Evolutionary conservation across 1,140 invertebrate species (phyloP).

Genomic region (Dendrolimus punctatus): DNA sequence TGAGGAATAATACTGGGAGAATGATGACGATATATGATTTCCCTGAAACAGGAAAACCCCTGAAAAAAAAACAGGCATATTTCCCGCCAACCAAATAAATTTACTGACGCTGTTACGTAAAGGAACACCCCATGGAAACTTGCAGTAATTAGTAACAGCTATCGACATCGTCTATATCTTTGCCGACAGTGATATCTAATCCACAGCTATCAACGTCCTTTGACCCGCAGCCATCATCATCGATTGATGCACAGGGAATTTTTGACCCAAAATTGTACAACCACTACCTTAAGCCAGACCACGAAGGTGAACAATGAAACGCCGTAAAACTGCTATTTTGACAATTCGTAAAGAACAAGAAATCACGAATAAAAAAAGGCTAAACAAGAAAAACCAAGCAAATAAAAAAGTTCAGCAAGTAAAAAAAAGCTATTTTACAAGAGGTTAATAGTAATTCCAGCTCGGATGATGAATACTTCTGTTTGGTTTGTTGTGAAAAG

Average conservation of each 20-base stretch:
- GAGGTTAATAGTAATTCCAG: no score
- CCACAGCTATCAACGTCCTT: not conserved
- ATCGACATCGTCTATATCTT: not conserved
- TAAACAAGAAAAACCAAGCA: conserved; percentile 5
- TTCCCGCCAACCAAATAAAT: conserved; percentile 18
- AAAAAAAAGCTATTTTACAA: no score
- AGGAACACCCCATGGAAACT: conserved; percentile 8
- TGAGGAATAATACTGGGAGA: conserved; percentile 16
- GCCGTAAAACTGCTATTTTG: conserved; percentile 18
- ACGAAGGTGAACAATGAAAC: conserved; percentile 11
- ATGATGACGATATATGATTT: conserved; percentile 8
- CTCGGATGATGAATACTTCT: no score
- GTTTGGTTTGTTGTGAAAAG: no score
- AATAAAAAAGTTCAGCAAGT: not conserved
- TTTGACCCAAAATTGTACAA: conserved; percentile 18
- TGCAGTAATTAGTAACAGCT: not conserved
- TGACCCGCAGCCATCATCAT: conserved; percentile 4
- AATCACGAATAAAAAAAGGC: conserved; percentile 6
- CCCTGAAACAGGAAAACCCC: no score
- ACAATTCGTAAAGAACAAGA: conserved; percentile 14
- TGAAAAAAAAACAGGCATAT: conserved; percentile 14
- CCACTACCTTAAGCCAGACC: conserved; percentile 16
- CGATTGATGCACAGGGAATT: no score
- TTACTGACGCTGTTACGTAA: conserved; percentile 17
- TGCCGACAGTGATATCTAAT: conserved; percentile 1